These are phyloP conservation scores for Champsocephalus gunnari DNA, from an alignment of 2,797 vertebrate genomes.

Conservation along the genomic window DNA sequence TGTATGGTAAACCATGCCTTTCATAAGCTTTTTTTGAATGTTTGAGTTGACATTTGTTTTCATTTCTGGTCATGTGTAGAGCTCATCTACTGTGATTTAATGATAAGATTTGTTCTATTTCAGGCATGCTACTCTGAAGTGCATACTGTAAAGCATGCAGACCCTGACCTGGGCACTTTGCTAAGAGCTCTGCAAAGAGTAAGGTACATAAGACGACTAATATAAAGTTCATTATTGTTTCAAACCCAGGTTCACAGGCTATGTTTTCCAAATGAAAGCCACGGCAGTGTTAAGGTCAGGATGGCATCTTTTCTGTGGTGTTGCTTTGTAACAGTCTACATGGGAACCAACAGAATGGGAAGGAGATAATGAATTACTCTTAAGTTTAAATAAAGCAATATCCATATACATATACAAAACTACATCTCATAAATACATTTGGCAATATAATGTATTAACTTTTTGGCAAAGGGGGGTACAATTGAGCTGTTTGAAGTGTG, in stretches of 20 bases:
- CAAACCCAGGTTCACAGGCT: constrained; percentile 51
- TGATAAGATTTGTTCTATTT: constrained; percentile 63
- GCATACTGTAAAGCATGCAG: constrained; percentile 67
- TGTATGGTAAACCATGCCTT: constrained; percentile 26
- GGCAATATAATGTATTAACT: constrained; percentile 76
- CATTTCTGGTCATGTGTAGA: constrained; percentile 53
- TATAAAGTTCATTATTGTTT: constrained; percentile 56
- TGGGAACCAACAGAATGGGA: constrained; percentile 61
- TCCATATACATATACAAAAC: constrained; percentile 81
- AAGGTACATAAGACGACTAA: constrained; percentile 54
- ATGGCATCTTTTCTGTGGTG: constrained; percentile 57
- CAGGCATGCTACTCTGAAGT: constrained; percentile 78
- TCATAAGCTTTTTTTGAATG: constrained; percentile 29
- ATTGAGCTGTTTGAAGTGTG: constrained; percentile 73
- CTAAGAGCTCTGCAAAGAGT: constrained; percentile 60
- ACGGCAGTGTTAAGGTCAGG: constrained; percentile 71
- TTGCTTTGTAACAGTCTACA: constrained; percentile 73
- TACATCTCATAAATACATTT: constrained; percentile 85
- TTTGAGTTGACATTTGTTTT: constrained; percentile 32
- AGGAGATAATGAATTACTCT: constrained; percentile 67
- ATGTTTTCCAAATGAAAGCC: constrained; percentile 57
- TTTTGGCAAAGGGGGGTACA: constrained; percentile 75
- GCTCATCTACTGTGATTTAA: constrained; percentile 61
- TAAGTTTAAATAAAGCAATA: constrained; percentile 77
- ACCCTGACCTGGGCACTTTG: constrained; percentile 63